Base-by-base conservation (phyloP, 1,140 invertebrate species). In the Heliconius nattereri region DNA sequence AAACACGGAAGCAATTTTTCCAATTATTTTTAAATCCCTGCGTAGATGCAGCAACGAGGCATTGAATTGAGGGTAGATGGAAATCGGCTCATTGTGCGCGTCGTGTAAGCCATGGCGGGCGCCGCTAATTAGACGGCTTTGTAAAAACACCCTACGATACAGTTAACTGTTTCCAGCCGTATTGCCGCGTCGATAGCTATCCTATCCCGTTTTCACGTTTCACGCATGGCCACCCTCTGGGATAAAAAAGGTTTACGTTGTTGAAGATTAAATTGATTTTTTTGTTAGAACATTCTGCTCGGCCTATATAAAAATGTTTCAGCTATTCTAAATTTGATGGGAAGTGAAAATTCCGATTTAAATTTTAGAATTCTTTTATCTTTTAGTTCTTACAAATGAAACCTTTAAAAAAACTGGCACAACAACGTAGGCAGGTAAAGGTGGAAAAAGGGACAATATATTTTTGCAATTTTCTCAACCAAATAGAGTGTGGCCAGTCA, bases 21-120 rank as follows among this genome's bases (percentile, higher is more conserved):
- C 75, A 52, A 77, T 77, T 71, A 77, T 54, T 71, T 77, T 37
- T 72, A 71, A 77, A 77, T 72, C 70, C 45, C 76, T 35, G 70
- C 70, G 76, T 52, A 77, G 76, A 52, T 45, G 45, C 45, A 37
- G 66, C 70, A 71, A 77, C 45, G 76, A 77, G 45, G 76, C 29
- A 77, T 77, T 77, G 76, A 77, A 77, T 77, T 45, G 72, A 80
- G 37, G 74, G 71, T 81, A 80, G 81, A 83, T 86, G 73, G 78
- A 84, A 88, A 85, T 89, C 85, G 85, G 80, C 75, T 82, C 80
- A 87, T 86, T 85, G 84, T 84, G 80, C 74, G 29, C 70, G 79
- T 66, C 78, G 71, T 77, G 73, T 77, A 82, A 74, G 80, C 80
- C 76, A 54, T 71, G 72, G 82, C 71, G 72, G 82, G 76, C 71